Evolutionary conservation across 2,888 invertebrate genomes (phyloP).

Genomic region (Acanthoscelides obtectus): DNA sequence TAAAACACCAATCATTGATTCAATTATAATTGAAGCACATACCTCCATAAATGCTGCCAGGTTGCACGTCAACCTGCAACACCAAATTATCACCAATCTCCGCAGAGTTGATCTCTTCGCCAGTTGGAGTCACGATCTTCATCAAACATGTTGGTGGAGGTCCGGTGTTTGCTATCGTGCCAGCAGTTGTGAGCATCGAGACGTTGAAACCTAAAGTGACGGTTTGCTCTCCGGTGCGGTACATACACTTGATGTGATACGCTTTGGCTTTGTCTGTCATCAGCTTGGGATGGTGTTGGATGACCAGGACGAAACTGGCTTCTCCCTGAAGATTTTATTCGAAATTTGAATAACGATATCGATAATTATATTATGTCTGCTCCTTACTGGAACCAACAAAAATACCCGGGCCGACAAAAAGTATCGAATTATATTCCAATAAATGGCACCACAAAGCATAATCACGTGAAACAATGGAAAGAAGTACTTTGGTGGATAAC

Average conservation of each 20-base stretch:
- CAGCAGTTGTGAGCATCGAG: slow-evolving; percentile 91
- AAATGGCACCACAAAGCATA: not conserved
- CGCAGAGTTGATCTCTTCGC: slow-evolving; percentile 84
- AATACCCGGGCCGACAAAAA: too few species aligned
- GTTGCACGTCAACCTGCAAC: slow-evolving; percentile 51
- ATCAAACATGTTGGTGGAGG: slow-evolving; percentile 90
- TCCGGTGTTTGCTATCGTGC: slow-evolving; percentile 92
- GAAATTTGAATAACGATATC: too few species aligned
- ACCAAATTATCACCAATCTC: slow-evolving; percentile 88
- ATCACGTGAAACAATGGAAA: too few species aligned
- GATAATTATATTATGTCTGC: too few species aligned
- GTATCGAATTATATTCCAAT: not conserved
- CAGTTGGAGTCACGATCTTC: slow-evolving; percentile 83
- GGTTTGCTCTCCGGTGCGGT: slow-evolving; percentile 89
- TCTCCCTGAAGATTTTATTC: slow-evolving; percentile 60
- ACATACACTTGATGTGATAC: slow-evolving; percentile 93
- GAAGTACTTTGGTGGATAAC: too few species aligned
- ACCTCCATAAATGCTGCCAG: slow-evolving; percentile 74
- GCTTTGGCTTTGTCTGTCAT: slow-evolving; percentile 93
- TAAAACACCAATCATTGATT: too few species aligned
- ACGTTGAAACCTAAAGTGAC: slow-evolving; percentile 92
- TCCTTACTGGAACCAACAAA: too few species aligned
- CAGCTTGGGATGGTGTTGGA: slow-evolving; percentile 94
- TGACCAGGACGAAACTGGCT: slow-evolving; percentile 89
- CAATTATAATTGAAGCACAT: not conserved